phyloP scores from a whole-genome alignment of 30 jellyfish, hydroid and myxozoan genomes.

The Pseudorhiza aurosa region DNA sequence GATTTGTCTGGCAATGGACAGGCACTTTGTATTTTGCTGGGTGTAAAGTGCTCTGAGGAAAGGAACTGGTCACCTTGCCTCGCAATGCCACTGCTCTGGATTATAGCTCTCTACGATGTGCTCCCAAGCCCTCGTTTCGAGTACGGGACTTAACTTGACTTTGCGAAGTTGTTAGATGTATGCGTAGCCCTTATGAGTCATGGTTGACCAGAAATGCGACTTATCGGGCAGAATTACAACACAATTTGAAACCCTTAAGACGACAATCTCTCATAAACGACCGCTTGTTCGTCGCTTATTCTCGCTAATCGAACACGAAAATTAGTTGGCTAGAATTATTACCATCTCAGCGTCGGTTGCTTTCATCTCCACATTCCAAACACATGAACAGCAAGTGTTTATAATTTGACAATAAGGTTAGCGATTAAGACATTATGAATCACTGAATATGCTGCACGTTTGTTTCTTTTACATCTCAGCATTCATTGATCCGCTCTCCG shows the following conservation, averaged over 20 bases:
- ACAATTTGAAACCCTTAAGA: background rate
- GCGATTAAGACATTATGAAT: background rate
- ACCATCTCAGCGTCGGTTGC: background rate
- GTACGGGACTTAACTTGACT: too few relatives aligned
- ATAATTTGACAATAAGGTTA: background rate
- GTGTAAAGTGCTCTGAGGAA: too few relatives aligned
- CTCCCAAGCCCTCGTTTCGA: too few relatives aligned
- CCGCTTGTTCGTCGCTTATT: background rate
- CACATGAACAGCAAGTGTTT: conserved; percentile 7
- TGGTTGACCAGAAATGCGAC: background rate
- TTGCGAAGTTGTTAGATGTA: too few relatives aligned
- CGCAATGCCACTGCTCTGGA: too few relatives aligned
- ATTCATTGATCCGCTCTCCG: background rate
- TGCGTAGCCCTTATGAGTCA: background rate
- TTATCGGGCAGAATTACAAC: background rate
- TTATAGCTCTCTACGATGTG: too few relatives aligned
- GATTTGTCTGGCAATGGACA: too few relatives aligned
- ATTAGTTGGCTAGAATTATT: background rate
- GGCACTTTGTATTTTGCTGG: too few relatives aligned
- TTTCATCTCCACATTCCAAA: conserved; percentile 7
- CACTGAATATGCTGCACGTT: too few relatives aligned
- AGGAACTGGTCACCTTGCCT: too few relatives aligned
- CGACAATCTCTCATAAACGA: background rate
- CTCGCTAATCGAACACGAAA: conserved; percentile 13
- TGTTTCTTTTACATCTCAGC: background rate